Evolutionary conservation across 2,888 invertebrate species (phyloP).

Genomic region (Cynaeus angustus): DNA sequence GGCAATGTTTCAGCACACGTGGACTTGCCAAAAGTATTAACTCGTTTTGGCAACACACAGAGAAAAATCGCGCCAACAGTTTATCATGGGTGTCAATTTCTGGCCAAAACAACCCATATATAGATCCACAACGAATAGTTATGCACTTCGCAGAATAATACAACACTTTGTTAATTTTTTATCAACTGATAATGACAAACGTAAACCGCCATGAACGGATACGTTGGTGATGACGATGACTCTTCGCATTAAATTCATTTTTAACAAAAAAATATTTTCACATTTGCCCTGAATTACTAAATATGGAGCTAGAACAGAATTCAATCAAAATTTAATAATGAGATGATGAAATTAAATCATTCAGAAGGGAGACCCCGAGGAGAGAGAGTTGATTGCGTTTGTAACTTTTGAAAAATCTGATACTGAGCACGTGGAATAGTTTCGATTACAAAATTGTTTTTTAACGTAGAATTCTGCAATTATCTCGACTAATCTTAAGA

Average conservation of each 20-base stretch:
- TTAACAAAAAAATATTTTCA: neutral
- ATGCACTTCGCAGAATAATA: neutral
- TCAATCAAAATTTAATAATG: too few species aligned
- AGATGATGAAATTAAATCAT: too few species aligned
- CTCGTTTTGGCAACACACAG: conserved; percentile 18
- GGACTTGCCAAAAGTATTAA: conserved; percentile 26
- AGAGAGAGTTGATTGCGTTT: too few species aligned
- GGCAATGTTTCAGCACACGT: conserved; percentile 28
- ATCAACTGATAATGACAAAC: conserved; percentile 19
- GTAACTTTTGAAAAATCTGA: too few species aligned
- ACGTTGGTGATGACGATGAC: conserved; percentile 5
- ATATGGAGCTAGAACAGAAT: too few species aligned
- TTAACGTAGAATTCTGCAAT: too few species aligned
- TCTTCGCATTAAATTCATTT: neutral
- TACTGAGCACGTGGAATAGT: too few species aligned
- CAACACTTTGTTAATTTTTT: conserved; percentile 13
- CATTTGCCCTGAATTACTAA: too few species aligned
- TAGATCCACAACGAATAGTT: neutral
- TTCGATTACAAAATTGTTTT: too few species aligned
- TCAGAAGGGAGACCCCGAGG: too few species aligned
- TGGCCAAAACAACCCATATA: conserved; percentile 33
- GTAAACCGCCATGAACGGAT: neutral
- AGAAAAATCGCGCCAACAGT: conserved; percentile 41
- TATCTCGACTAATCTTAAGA: too few species aligned
- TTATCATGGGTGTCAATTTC: conserved; percentile 40